Evolutionary conservation across 2,797 vertebrate genomes (phyloP).

Genomic region (Catharus ustulatus): DNA sequence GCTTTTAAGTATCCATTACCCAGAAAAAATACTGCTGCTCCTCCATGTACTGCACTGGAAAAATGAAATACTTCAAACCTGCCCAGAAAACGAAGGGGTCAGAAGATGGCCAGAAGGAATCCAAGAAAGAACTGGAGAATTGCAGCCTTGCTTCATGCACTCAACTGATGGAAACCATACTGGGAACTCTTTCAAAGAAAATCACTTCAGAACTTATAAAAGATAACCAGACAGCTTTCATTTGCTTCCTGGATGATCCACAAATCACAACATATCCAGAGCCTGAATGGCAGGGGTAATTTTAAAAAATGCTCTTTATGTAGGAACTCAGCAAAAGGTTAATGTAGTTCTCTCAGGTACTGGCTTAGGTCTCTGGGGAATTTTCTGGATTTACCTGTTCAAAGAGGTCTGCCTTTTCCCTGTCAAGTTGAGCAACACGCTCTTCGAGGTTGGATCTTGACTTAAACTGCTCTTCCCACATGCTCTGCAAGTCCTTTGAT

Average conservation of each 20-base stretch:
- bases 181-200: not conserved
- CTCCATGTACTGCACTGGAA: not conserved
- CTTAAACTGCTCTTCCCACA: constrained; percentile 89
- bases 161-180: not conserved
- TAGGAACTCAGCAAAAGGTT: not conserved
- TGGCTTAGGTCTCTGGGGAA: not conserved
- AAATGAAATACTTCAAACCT: not conserved
- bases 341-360: not conserved
- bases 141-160: not conserved
- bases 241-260: not conserved
- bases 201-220: not conserved
- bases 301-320: not conserved
- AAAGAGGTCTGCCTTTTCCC: constrained; percentile 82
- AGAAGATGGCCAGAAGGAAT: not conserved
- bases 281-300: not conserved
- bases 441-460: constrained; percentile 82
- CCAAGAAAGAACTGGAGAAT: not conserved
- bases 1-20: not conserved
- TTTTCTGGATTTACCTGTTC: constrained; percentile 77
- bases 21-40: not conserved
- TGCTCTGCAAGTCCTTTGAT: constrained; percentile 81
- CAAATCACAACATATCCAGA: not conserved
- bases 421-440: constrained; percentile 84
- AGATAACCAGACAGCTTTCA: not conserved
- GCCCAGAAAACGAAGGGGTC: not conserved